Conservation (phyloP, 2,797 vertebrate genomes). For the Scarus forsteni region DNA sequence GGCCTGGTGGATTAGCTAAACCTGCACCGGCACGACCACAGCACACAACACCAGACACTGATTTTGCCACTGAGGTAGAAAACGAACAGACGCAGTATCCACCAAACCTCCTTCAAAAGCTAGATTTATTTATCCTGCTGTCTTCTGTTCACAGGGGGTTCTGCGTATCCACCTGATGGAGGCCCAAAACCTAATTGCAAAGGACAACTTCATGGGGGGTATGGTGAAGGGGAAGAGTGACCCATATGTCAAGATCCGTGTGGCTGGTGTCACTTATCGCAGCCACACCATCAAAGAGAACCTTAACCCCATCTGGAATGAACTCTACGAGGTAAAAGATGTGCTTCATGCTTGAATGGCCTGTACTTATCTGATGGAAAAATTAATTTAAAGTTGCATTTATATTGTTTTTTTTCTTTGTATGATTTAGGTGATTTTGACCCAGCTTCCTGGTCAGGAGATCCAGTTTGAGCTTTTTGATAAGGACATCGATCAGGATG, state of each 20-base stretch:
- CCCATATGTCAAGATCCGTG: constrained; percentile 91
- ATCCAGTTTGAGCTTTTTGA: constrained; percentile 93
- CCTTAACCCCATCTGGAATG: constrained; percentile 93
- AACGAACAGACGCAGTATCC: background rate
- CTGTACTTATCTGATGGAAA: background rate
- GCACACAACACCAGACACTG: constrained; percentile 85
- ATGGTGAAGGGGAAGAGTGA: constrained; percentile 94
- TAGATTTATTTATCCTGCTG: background rate
- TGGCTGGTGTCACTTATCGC: constrained; percentile 88
- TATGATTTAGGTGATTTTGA: constrained; percentile 86
- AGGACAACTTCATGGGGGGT: constrained; percentile 93
- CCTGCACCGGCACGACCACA: constrained; percentile 77
- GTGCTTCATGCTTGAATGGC: background rate
- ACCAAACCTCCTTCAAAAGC: background rate
- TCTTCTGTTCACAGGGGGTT: constrained; percentile 83
- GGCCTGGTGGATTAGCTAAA: constrained; percentile 73
- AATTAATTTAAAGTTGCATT: background rate
- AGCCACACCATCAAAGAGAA: constrained; percentile 93
- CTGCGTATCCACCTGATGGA: constrained; percentile 91
- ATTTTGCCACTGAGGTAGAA: constrained; percentile 89
- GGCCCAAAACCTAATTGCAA: constrained; percentile 91
- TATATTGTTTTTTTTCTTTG: background rate
- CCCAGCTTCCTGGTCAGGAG: constrained; percentile 91
- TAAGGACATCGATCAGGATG: constrained; percentile 94
- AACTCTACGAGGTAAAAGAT: constrained; percentile 89